Percentiles rank a stretch among this genome's conserved stretches.
phyloP scores from a whole-genome alignment of 2,888 invertebrate genomes.

The Polietes domitor region DNA sequence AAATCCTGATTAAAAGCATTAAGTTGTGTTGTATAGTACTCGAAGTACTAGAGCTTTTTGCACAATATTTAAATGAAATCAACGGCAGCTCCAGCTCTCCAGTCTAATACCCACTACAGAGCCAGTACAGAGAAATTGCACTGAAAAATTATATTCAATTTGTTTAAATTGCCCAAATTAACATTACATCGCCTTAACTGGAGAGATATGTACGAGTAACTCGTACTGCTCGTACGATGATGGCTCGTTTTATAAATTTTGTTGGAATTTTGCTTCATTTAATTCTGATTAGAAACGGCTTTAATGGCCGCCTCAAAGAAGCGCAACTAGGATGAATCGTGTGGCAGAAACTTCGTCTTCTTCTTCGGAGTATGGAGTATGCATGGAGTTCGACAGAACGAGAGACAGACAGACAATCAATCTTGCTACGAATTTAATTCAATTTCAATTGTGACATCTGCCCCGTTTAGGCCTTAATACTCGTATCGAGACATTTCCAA shows the following conservation, averaged over 20 bases:
- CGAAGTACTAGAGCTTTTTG: slow-evolving; percentile 30
- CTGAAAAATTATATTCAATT: slow-evolving; percentile 60
- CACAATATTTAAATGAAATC: slow-evolving; percentile 31
- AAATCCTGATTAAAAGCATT: slow-evolving; percentile 64
- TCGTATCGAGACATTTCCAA: slow-evolving; percentile 52
- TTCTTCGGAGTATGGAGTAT: background rate
- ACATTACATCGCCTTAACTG: slow-evolving; percentile 38
- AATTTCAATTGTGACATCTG: slow-evolving; percentile 81
- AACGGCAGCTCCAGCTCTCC: background rate
- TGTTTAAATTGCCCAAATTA: slow-evolving; percentile 64
- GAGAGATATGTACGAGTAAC: background rate
- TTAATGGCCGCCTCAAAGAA: background rate
- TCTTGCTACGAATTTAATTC: slow-evolving; percentile 78
- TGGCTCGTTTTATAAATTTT: slow-evolving; percentile 37
- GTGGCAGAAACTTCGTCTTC: background rate
- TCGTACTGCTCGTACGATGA: no score
- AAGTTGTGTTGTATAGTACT: slow-evolving; percentile 23
- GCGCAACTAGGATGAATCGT: no score
- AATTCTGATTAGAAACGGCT: slow-evolving; percentile 50
- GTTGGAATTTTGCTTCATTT: slow-evolving; percentile 53
- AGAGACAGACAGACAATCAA: slow-evolving; percentile 76
- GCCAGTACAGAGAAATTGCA: slow-evolving; percentile 37
- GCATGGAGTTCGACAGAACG: background rate
- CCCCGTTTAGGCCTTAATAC: slow-evolving; percentile 72
- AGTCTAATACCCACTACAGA: background rate